These are phyloP conservation scores for Ceriagrion tenellum DNA, from an alignment of 2,888 invertebrate species.

Conservation along the genomic window DNA sequence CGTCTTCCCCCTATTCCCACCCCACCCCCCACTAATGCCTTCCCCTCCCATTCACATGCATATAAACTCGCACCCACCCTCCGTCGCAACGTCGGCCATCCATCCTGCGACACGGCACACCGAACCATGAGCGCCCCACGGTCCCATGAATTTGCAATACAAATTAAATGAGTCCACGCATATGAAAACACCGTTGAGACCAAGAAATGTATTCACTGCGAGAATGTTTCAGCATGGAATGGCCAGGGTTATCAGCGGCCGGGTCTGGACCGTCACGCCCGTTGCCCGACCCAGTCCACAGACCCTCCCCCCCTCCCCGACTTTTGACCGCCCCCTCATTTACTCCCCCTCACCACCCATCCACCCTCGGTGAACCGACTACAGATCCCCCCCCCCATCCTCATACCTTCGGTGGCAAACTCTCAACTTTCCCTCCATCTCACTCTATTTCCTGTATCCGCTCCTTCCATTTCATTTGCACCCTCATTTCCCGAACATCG, in stretches of 20 bases:
- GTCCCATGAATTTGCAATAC: slow-evolving; percentile 65
- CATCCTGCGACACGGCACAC: slow-evolving; percentile 50
- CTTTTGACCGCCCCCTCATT: not conserved
- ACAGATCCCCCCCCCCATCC: too few relatives aligned
- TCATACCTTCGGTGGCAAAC: too few relatives aligned
- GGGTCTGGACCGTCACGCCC: not conserved
- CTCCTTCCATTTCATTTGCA: not conserved
- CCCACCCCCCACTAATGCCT: not conserved
- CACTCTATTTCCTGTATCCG: not conserved
- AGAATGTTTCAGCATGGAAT: slow-evolving; percentile 59
- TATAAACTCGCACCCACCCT: too few relatives aligned
- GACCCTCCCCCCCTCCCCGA: not conserved
- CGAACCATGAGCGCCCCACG: slow-evolving; percentile 52
- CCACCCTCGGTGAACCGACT: not conserved
- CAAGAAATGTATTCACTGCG: slow-evolving; percentile 61
- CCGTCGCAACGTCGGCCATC: not conserved
- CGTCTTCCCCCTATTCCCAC: not conserved
- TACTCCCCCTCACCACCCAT: not conserved
- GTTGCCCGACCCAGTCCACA: not conserved
- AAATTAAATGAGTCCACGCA: slow-evolving; percentile 66
- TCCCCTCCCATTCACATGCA: not conserved
- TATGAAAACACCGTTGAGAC: slow-evolving; percentile 67
- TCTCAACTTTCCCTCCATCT: not conserved
- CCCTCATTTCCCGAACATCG: not conserved
- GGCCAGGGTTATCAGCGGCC: slow-evolving; percentile 45